Evolutionary conservation across 2,888 invertebrate genomes (phyloP), one percentile per base, ranked within the genome.

Genomic region (Drosophila koepferae): DNA sequence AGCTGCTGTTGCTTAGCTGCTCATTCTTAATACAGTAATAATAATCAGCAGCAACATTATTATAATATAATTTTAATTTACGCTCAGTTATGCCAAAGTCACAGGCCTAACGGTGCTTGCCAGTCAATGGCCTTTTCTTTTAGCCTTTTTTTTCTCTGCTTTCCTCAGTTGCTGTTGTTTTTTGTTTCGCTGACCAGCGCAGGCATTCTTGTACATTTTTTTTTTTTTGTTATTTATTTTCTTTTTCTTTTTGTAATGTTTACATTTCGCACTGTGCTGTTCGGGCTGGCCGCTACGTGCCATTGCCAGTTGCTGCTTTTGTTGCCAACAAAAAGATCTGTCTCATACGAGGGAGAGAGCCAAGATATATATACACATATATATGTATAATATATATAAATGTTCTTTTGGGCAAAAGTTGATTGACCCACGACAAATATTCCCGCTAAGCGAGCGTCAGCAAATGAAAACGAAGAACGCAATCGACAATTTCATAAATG

Each of bases 281-380:
- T 54, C 20, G 8, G 14, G 67, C 36, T 55, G 48, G 46, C 66
- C 66, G 66, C 54, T 78, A 64, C 81, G 76, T 79, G 80, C 72
- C 60, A 63, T 75, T 73, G 67, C 61, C 56, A 43, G 59, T 66
- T 73, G 49, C 48, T n/a, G 73, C 73, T 83, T 82, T 87, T 86
- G 80, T 88, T 83, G 89, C 56, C 88, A 79, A 86, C 83, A 86
- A 86, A 86, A 86, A 79, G 86, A 84, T 84, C 74, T 80, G 80
- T 74, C 77, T 81, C 86, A 83, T 74, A 41, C 44, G 12, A 40
- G 48, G 62, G 68, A 14, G 68, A 14, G 56, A 40, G 55, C 55
- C 44, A 65, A 53, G 41, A 53, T 14, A 53, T n/a, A 46, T 16
- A 8, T 14, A 18, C 34, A 3, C 18, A 48, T 34, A 44, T 18